These are phyloP conservation scores for Paraplagusia blochii DNA, from an alignment of 2,113 vertebrate species.

Conservation along the genomic window DNA sequence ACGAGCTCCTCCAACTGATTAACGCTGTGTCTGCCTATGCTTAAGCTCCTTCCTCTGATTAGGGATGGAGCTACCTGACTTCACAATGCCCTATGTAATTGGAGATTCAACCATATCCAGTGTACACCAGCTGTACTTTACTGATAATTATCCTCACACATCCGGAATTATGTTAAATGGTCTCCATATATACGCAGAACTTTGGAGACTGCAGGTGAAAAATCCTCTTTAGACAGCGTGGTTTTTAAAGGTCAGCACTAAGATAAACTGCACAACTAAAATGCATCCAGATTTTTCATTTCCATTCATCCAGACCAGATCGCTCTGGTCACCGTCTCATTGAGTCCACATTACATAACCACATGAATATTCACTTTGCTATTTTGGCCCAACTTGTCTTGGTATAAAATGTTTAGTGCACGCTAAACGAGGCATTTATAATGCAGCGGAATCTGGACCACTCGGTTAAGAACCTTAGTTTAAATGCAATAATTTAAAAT, in stretches of 20 bases:
- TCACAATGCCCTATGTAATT: background rate
- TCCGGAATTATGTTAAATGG: no score
- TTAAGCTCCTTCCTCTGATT: background rate
- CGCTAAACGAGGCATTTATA: background rate
- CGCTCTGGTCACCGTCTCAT: background rate
- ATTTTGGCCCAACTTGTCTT: background rate
- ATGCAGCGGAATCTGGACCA: background rate
- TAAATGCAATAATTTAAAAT: background rate
- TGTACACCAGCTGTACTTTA: no score
- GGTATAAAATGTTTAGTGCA: background rate
- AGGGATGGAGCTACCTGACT: background rate
- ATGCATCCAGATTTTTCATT: background rate
- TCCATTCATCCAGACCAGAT: background rate
- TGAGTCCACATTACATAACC: background rate
- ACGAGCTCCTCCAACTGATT: background rate
- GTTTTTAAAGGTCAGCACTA: no score
- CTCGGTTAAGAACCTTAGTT: background rate
- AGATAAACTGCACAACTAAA: no score
- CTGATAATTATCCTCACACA: no score
- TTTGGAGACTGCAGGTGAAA: no score
- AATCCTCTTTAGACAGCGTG: no score
- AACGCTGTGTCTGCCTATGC: background rate
- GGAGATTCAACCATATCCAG: no score
- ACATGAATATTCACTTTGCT: constrained; percentile 2
- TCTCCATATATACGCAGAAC: no score